Evolutionary conservation across 2,797 vertebrate genomes (phyloP).

Genomic region (Malurus splendens): DNA sequence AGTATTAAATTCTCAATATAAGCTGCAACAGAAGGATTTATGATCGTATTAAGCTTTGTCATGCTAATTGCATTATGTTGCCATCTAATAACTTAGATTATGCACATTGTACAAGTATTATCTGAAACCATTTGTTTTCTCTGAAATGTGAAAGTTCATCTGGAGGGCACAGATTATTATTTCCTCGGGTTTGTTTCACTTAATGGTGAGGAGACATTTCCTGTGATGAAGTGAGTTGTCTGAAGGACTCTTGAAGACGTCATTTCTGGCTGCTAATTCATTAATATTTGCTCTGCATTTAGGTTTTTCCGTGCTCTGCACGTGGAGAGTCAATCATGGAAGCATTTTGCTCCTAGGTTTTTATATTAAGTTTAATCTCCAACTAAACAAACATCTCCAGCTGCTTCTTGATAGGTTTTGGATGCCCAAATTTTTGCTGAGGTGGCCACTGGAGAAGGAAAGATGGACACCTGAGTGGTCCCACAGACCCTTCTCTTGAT

Average conservation of each 20-base stretch:
- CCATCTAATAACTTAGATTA: background rate
- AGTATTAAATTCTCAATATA: background rate
- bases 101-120: background rate
- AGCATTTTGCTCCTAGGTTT: background rate
- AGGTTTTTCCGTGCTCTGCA: background rate
- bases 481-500: background rate
- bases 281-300: background rate
- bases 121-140: background rate
- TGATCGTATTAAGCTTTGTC: background rate
- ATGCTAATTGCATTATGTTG: background rate
- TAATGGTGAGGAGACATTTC: background rate
- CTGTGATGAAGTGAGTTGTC: background rate
- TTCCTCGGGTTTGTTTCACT: background rate
- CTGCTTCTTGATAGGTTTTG: background rate
- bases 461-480: background rate
- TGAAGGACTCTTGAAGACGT: background rate
- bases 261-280: background rate
- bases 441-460: background rate
- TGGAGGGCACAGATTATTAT: background rate
- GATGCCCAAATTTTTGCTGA: background rate
- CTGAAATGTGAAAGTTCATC: background rate
- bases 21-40: background rate
- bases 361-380: background rate
- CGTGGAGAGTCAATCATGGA: background rate
- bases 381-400: background rate